A percentile compares a stretch with the other conserved stretches of the same genome.
phyloP scores from a whole-genome alignment of 2,797 vertebrate species.

The Coranthus polyacanthus region DNA sequence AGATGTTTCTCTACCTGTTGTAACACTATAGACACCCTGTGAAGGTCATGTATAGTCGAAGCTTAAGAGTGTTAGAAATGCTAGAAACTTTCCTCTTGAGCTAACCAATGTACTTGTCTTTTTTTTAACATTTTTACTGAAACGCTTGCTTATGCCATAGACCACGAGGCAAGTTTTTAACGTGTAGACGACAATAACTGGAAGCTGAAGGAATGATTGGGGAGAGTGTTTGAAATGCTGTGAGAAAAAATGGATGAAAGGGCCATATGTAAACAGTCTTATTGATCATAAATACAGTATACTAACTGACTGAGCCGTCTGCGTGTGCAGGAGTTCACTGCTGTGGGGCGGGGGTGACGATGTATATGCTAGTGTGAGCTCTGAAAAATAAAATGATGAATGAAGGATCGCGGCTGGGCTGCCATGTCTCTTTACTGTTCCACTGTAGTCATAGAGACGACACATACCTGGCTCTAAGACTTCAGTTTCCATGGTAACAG shows the following conservation, averaged over 20 bases:
- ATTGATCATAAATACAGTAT: conserved; percentile 45
- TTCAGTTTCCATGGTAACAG: conserved; percentile 81
- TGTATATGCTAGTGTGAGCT: conserved; percentile 67
- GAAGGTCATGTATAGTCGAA: conserved; percentile 68
- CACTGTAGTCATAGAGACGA: conserved; percentile 68
- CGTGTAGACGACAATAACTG: conserved; percentile 63
- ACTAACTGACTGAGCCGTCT: conserved; percentile 41
- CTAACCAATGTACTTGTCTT: conserved; percentile 69
- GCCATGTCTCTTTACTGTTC: conserved; percentile 56
- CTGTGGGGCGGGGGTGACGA: conserved; percentile 22
- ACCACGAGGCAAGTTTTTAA: conserved; percentile 63
- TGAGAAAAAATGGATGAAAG: conserved; percentile 37
- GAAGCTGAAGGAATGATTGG: conserved; percentile 32
- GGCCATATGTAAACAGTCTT: conserved; percentile 52
- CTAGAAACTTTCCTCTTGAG: conserved; percentile 71
- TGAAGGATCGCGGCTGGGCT: conserved; percentile 56
- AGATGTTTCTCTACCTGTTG: conserved; percentile 64
- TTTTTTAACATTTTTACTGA: conserved; percentile 81
- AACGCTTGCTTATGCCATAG: conserved; percentile 63
- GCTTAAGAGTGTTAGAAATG: conserved; percentile 65
- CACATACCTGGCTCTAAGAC: conserved; percentile 71
- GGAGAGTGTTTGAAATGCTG: conserved; percentile 24
- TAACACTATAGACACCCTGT: conserved; percentile 68
- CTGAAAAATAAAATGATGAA: conserved; percentile 78
- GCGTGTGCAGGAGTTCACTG: conserved; percentile 53